phyloP scores from a whole-genome alignment of 2,888 invertebrate species.

The Tubiluchus corallicola region DNA sequence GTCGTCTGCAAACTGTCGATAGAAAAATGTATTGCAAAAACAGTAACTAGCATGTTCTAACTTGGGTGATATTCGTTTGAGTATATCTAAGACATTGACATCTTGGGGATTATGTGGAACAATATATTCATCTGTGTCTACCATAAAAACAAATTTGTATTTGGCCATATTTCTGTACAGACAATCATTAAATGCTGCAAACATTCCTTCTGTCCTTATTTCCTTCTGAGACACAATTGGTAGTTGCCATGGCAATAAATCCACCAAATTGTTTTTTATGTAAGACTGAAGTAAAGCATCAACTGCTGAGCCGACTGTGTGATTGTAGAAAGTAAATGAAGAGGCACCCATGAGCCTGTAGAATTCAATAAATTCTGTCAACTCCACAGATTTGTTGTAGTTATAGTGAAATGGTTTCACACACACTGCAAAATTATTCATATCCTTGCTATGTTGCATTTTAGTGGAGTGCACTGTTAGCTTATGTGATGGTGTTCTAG shows the following conservation, averaged over 20 bases:
- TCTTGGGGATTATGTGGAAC: slow-evolving; percentile 52
- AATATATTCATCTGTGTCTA: slow-evolving; percentile 75
- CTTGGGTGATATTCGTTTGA: slow-evolving; percentile 33
- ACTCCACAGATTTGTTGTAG: slow-evolving; percentile 60
- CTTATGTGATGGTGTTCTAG: slow-evolving; percentile 42
- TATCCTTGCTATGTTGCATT: slow-evolving; percentile 24
- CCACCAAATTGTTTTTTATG: slow-evolving; percentile 42
- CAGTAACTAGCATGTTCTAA: slow-evolving; percentile 44
- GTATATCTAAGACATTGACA: slow-evolving; percentile 27
- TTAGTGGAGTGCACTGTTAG: slow-evolving; percentile 36
- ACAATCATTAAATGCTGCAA: slow-evolving; percentile 81
- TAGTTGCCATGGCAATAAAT: slow-evolving; percentile 55
- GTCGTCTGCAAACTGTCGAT: slow-evolving; percentile 59
- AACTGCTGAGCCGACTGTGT: slow-evolving; percentile 58
- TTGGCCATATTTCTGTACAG: slow-evolving; percentile 70
- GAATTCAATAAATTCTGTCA: slow-evolving; percentile 73
- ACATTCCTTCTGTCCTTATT: slow-evolving; percentile 75
- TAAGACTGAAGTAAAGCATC: slow-evolving; percentile 55
- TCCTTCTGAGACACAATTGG: slow-evolving; percentile 61
- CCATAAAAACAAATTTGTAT: slow-evolving; percentile 58
- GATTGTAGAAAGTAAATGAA: slow-evolving; percentile 78
- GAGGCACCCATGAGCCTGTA: slow-evolving; percentile 61
- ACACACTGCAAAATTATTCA: slow-evolving; percentile 63
- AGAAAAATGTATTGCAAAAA: slow-evolving; percentile 69
- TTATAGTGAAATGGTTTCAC: slow-evolving; percentile 78